These are phyloP conservation scores for Leptinotarsa tumamoca DNA, from an alignment of 2,888 invertebrate species.

Conservation along the genomic window DNA sequence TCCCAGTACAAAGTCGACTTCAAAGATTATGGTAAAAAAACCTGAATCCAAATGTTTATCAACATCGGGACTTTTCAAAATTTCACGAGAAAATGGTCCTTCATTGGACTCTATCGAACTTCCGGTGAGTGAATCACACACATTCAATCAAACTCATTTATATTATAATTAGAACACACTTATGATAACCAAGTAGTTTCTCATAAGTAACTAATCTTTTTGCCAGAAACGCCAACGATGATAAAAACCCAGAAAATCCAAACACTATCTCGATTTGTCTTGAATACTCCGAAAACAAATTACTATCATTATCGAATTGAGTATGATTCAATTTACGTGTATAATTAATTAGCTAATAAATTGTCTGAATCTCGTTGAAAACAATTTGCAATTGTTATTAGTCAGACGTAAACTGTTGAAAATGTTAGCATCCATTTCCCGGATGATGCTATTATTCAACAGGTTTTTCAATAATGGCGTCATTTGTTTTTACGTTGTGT, in stretches of 20 bases:
- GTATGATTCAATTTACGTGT: slow-evolving; percentile 10
- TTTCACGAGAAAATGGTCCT: too few relatives aligned
- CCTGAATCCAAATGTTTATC: too few relatives aligned
- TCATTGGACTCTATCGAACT: too few relatives aligned
- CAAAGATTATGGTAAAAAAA: too few relatives aligned
- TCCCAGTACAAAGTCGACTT: too few relatives aligned
- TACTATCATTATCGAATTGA: neutral
- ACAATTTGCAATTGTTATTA: slow-evolving; percentile 7
- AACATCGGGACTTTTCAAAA: too few relatives aligned
- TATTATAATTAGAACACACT: too few relatives aligned
- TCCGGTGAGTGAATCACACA: too few relatives aligned
- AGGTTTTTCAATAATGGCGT: slow-evolving; percentile 4
- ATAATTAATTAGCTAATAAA: neutral
- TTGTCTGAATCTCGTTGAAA: slow-evolving; percentile 6
- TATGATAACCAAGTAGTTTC: too few relatives aligned
- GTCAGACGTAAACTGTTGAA: slow-evolving; percentile 7
- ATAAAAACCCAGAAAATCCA: neutral
- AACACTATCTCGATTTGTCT: neutral
- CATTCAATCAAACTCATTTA: too few relatives aligned
- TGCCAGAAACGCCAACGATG: too few relatives aligned
- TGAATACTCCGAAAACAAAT: neutral
- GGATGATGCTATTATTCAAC: slow-evolving; percentile 15
- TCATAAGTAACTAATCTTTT: too few relatives aligned
- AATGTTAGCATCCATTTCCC: neutral
- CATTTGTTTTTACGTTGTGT: neutral